Evolutionary conservation across 2,888 invertebrate genomes (phyloP), one percentile per base, ranked within the genome.

Genomic region (Chalcis sispes): DNA sequence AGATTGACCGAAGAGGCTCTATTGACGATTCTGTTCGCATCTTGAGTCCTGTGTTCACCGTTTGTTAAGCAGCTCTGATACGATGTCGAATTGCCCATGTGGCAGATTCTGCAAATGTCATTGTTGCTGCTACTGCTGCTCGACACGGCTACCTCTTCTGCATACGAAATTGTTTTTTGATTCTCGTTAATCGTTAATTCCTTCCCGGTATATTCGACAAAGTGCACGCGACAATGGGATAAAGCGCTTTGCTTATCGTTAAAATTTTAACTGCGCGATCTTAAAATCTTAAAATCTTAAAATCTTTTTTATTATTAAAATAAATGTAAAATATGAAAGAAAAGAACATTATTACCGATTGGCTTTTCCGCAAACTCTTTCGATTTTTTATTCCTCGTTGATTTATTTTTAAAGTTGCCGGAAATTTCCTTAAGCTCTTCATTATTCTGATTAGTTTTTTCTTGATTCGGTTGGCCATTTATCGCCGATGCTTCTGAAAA

Each of bases 101-200:
- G 88, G 79, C 88, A 88, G 69, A 88, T 88, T 74, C 88, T 82
- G 77, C 88, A 88, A 72, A 88, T 88, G 76, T 88, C 88, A 18
- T 82, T 58, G 29, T 67, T 75, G 74, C 71, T 77, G 48, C 74
- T 59, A 18, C 42, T 58, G 36, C 56, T 72, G 52, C 75, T 69
- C 10, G 71, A 10, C 13, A 13, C 50, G 0, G 56, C 56, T 13
- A 46, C 5, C 7, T 69, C 77, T 3, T 72, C 71, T 58, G 18
- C 10, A 15, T 42, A 15, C 3, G 36, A 2, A 23, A 25, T n/a
- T n/a, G n/a, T n/a, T n/a, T n/a, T n/a, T n/a, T n/a, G 10, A 46
- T 36, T 29, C 18, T 20, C 42, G 20, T 23, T 46, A 42, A 20
- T 15, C 25, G 32, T 20, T 20, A 5, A 2, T n/a, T n/a, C n/a